Evolutionary conservation across 2,888 invertebrate genomes (phyloP), one percentile per base, ranked within the genome.

Genomic region (Philaethria dido): DNA sequence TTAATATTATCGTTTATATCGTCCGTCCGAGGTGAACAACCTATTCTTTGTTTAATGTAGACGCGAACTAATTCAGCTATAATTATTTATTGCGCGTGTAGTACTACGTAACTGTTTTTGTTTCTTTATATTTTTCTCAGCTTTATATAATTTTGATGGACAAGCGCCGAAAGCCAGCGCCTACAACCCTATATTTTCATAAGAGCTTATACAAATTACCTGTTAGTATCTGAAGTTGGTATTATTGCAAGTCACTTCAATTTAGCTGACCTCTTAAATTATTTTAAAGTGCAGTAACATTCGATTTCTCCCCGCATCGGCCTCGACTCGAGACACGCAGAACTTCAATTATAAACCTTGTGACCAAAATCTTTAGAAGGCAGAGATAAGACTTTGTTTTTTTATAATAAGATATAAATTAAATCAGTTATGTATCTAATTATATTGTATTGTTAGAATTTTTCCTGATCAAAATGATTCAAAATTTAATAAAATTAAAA

Each of bases 301-400:
- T 82, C 86, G 92, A 89, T 92, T 90, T 91, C 90, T 84, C 89
- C 42, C 57, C 22, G 57, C 57, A n/a, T 86, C 74, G 83, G 81
- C 89, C 86, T 84, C 87, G 88, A 80, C 86, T 83, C 80, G 80
- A 75, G 79, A 80, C 85, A 86, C 83, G 86, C 85, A 83, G 74
- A 69, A 57, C 64, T 66, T 64, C 66, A 66, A 70, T 74, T 72
- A 16, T 57, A 57, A 33, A 4, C 55, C 68, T 68, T 66, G 68
- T 71, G 70, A 67, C 62, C 57, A 47, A 61, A 29, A 45, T 59
- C 22, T 42, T 57, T n/a, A n/a, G 0, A 16, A 57, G 4, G 22
- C 22, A 57, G 5, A 9, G 22, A 42, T 25, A 25, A 42, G 16
- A 16, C 3, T 11, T 55, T 22, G n/a, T 57, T 39, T 57, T 55